These are phyloP conservation scores for Conger conger DNA, from an alignment of 2,113 vertebrate genomes.

Conservation along the genomic window DNA sequence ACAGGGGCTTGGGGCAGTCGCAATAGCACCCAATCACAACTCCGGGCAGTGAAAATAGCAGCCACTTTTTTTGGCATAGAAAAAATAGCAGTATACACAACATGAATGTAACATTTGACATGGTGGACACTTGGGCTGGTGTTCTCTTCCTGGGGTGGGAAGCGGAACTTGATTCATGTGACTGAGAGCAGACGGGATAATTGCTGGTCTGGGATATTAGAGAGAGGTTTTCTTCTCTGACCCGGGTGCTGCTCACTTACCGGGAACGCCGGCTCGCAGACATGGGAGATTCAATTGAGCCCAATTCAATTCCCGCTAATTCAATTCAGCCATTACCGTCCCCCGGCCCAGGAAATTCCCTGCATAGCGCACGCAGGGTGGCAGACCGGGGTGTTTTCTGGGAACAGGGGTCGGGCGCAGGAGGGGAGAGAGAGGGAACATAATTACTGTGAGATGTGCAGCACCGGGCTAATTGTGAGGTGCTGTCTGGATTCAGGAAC, in stretches of 20 bases:
- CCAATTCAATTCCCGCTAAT: neutral
- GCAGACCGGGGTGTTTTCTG: neutral
- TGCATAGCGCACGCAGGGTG: neutral
- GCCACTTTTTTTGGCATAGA: no score
- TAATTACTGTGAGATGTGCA: neutral
- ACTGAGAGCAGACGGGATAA: constrained; percentile 87
- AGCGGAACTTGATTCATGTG: constrained; percentile 85
- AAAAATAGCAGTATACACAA: neutral
- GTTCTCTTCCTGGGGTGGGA: constrained; percentile 57
- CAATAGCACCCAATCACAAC: neutral
- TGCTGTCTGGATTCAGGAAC: neutral
- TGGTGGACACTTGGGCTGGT: constrained; percentile 67
- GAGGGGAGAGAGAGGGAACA: neutral
- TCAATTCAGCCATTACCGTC: neutral
- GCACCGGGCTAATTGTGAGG: neutral
- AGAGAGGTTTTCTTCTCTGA: constrained; percentile 69
- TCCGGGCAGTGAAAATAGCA: no score
- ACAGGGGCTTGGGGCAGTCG: neutral
- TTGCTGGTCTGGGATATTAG: constrained; percentile 81
- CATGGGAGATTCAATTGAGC: neutral
- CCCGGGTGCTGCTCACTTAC: neutral
- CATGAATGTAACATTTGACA: constrained; percentile 64
- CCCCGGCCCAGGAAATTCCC: neutral
- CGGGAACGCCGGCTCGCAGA: neutral
- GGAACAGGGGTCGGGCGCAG: neutral